A percentile compares a stretch with the other conserved stretches of the same genome.
Evolutionary conservation across 2,888 invertebrate genomes (phyloP).

Genomic region (Micoletzkya japonica): DNA sequence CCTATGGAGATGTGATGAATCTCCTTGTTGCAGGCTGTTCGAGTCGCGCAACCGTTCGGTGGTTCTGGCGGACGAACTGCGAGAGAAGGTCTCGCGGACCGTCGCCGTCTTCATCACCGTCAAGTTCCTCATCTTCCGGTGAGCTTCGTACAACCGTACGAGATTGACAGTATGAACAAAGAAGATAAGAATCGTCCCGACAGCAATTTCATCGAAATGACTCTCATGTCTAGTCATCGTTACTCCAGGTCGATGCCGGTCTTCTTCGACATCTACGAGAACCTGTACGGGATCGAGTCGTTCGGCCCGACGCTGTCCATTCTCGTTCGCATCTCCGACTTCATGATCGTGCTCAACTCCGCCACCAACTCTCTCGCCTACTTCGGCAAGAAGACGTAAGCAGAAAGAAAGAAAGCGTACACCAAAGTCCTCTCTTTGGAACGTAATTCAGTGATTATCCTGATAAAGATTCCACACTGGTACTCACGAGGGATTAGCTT

Average conservation of each 20-base stretch:
- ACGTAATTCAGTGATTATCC: too few relatives aligned
- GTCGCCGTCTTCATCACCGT: slow-evolving; percentile 61
- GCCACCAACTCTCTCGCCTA: slow-evolving; percentile 62
- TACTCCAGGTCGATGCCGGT: slow-evolving; percentile 56
- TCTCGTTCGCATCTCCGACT: slow-evolving; percentile 60
- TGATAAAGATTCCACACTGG: too few relatives aligned
- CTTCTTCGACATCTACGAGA: slow-evolving; percentile 61
- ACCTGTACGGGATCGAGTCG: slow-evolving; percentile 56
- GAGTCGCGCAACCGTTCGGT: slow-evolving; percentile 56
- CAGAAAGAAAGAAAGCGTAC: background rate
- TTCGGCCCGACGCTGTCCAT: slow-evolving; percentile 55
- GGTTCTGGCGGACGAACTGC: slow-evolving; percentile 54
- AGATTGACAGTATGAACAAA: background rate
- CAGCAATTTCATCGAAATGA: background rate
- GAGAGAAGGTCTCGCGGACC: slow-evolving; percentile 56
- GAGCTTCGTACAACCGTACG: background rate
- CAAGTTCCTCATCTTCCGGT: slow-evolving; percentile 59
- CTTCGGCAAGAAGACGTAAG: slow-evolving; percentile 51
- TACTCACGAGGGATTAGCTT: too few relatives aligned
- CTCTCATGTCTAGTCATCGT: too few relatives aligned
- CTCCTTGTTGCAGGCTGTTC: slow-evolving; percentile 52
- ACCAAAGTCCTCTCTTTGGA: too few relatives aligned
- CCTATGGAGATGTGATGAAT: background rate
- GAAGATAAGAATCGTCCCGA: background rate
- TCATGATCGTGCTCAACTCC: slow-evolving; percentile 58